Evolutionary conservation across 2,888 invertebrate genomes (phyloP).

Genomic region (Xanthostigma xanthostigma): DNA sequence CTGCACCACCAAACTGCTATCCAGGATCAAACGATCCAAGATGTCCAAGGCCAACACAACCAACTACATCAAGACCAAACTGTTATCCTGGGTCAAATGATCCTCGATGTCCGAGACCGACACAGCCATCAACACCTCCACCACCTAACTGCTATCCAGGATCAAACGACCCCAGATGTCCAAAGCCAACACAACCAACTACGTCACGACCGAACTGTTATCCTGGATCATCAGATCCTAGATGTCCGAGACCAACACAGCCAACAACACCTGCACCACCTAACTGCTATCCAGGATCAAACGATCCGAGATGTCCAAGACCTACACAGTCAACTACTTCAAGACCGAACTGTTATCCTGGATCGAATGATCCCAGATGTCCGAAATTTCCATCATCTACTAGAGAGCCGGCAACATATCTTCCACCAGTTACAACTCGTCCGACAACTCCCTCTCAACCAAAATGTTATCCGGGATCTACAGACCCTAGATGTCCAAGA

Average conservation of each 20-base stretch:
- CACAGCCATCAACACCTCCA: constrained; percentile 13
- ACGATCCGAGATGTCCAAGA: too few species aligned
- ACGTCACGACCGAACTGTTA: constrained; percentile 13
- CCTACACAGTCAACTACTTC: constrained; percentile 10
- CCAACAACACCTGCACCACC: too few species aligned
- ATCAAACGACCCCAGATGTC: constrained; percentile 15
- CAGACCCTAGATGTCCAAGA: constrained; percentile 20
- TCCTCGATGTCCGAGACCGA: constrained; percentile 14
- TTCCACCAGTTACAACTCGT: too few species aligned
- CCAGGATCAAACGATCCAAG: too few species aligned
- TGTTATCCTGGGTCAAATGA: constrained; percentile 14
- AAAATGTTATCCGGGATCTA: constrained; percentile 18
- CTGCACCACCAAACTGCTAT: too few species aligned
- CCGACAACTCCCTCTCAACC: constrained; percentile 15
- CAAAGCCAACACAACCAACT: constrained; percentile 8
- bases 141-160: constrained; percentile 19
- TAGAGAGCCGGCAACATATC: too few species aligned
- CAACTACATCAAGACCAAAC: constrained; percentile 4
- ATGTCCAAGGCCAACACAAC: too few species aligned
- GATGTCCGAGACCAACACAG: constrained; percentile 18
- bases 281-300: too few species aligned
- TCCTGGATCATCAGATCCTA: constrained; percentile 16
- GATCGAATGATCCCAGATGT: constrained; percentile 22
- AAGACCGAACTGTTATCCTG: constrained; percentile 21
- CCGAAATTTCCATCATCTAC: too few species aligned